Evolutionary conservation across 2,113 vertebrate species (phyloP).

Genomic region (Nettapus auritus): DNA sequence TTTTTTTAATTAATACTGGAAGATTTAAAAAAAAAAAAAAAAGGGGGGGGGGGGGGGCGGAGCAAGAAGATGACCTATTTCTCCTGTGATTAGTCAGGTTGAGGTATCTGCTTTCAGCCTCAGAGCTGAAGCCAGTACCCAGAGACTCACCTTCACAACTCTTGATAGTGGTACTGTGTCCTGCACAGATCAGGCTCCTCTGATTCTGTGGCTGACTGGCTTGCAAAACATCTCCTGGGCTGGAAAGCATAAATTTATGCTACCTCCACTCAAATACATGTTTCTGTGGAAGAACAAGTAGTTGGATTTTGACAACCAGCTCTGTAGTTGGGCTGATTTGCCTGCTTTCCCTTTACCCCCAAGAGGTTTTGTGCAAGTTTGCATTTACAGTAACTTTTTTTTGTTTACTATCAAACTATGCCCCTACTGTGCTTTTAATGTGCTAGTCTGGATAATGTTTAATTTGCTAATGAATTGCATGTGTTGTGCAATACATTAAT

Average conservation of each 20-base stretch:
- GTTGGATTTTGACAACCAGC: neutral
- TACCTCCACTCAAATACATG: accelerated
- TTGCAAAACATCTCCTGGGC: neutral
- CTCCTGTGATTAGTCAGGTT: neutral
- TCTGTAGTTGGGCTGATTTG: neutral
- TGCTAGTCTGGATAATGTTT: neutral
- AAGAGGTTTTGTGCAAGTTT: neutral
- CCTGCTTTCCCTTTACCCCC: neutral
- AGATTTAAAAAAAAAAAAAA: neutral
- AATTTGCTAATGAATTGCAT: neutral
- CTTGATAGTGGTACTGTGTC: accelerated
- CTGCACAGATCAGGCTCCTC: neutral
- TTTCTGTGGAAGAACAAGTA: neutral
- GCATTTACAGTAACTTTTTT: neutral
- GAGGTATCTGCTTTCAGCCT: neutral
- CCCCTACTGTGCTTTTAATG: neutral
- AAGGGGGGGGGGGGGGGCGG: too few relatives aligned
- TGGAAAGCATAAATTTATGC: neutral
- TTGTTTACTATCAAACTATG: neutral
- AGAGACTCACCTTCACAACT: neutral
- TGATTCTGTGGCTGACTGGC: neutral
- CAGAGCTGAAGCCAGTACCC: neutral
- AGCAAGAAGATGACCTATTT: neutral
- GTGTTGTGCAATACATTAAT: neutral
- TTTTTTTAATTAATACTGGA: too few relatives aligned